Conservation (phyloP, 2,888 invertebrate species). For the Theretra japonica region DNA sequence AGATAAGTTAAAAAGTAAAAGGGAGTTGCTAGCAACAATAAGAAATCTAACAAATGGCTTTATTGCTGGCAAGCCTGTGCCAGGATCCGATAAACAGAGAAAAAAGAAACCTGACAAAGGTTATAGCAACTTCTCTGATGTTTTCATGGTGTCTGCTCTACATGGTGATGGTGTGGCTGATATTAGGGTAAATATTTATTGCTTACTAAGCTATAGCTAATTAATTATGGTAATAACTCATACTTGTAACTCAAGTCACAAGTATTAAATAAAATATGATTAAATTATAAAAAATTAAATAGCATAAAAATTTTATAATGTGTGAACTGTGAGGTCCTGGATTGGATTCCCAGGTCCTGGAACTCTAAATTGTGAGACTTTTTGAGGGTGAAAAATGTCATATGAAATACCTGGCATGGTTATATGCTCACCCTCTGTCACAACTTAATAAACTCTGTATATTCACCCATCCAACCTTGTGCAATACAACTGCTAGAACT, state of each 20-base stretch:
- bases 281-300: no score
- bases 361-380: no score
- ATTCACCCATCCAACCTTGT: no score
- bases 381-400: no score
- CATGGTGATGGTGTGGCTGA: slow-evolving; percentile 90
- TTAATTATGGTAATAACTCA: slow-evolving; percentile 5
- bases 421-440: no score
- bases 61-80: slow-evolving; percentile 74
- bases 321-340: no score
- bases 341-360: no score
- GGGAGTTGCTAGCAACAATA: slow-evolving; percentile 89
- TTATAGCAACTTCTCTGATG: slow-evolving; percentile 89
- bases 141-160: slow-evolving; percentile 96
- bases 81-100: slow-evolving; percentile 51
- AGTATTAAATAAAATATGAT: background rate
- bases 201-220: background rate
- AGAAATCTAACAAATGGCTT: slow-evolving; percentile 87
- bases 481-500: no score
- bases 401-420: no score
- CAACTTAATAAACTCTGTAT: no score
- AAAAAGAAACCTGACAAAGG: slow-evolving; percentile 57
- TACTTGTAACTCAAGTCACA: background rate
- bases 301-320: no score
- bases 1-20: slow-evolving; percentile 88
- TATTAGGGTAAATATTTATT: slow-evolving; percentile 82